These are phyloP conservation scores for Heliconius charithonia DNA, from an alignment of 2,888 invertebrate species.

Conservation along the genomic window DNA sequence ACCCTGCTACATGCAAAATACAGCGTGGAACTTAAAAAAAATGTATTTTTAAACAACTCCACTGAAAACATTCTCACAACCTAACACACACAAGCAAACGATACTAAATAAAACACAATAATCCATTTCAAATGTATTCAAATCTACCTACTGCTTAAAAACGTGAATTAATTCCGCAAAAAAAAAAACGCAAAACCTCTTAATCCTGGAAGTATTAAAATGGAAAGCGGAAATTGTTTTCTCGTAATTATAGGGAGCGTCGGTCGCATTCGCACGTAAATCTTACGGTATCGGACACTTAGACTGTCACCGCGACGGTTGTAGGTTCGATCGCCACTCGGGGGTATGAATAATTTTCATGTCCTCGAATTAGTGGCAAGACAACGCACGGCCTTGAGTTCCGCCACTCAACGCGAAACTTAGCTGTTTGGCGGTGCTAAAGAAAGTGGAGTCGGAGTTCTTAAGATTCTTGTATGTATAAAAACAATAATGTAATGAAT, in stretches of 20 bases:
- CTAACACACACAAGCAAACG: neutral
- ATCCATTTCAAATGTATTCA: slow-evolving; percentile 42
- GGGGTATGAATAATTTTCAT: neutral
- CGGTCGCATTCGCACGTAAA: slow-evolving; percentile 29
- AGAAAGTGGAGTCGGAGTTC: neutral
- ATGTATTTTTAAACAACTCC: neutral
- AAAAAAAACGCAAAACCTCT: slow-evolving; percentile 58
- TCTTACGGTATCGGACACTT: neutral
- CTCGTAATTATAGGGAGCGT: slow-evolving; percentile 80
- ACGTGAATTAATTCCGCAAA: slow-evolving; percentile 48
- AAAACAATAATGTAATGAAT: no score
- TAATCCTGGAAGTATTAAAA: slow-evolving; percentile 77
- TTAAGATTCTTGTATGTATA: no score
- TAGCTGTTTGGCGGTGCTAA: neutral
- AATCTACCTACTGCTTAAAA: slow-evolving; percentile 38
- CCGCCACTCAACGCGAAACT: neutral
- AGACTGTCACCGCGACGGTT: neutral
- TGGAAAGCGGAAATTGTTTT: slow-evolving; percentile 82
- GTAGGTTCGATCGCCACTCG: neutral
- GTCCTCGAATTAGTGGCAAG: neutral
- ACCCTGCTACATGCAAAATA: neutral
- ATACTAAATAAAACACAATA: slow-evolving; percentile 44
- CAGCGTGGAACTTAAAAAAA: neutral
- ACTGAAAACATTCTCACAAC: neutral
- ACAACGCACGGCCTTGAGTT: neutral